Percentiles rank a stretch among this genome's conserved stretches.
phyloP scores from a whole-genome alignment of 2,113 vertebrate species.

The Elgaria multicarinata region DNA sequence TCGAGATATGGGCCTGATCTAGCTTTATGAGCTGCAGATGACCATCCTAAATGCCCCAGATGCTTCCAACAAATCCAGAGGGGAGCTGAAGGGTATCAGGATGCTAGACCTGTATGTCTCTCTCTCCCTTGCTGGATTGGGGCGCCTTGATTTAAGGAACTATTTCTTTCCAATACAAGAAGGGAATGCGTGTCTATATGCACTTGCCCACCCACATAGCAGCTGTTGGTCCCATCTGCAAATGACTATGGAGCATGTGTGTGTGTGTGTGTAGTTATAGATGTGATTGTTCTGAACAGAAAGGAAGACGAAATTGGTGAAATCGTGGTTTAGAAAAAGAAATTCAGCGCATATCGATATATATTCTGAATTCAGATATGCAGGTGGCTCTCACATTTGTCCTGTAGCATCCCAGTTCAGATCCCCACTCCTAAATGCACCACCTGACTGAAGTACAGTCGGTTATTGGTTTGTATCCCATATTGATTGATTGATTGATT shows the following conservation, averaged over 20 bases:
- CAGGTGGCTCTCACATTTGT: neutral
- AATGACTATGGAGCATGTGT: neutral
- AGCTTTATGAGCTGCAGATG: neutral
- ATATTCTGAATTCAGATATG: neutral
- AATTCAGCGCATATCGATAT: neutral
- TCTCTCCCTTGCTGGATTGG: neutral
- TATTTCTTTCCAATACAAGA: neutral
- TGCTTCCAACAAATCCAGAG: neutral
- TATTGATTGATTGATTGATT: too few relatives aligned
- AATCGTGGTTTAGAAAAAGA: neutral
- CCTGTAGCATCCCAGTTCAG: neutral
- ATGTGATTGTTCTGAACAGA: neutral
- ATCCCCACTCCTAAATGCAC: too few relatives aligned
- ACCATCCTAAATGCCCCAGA: neutral
- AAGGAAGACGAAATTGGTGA: neutral
- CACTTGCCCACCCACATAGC: neutral
- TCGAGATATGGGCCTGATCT: neutral
- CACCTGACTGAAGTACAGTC: neutral
- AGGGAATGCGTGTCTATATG: neutral
- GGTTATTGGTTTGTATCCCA: neutral
- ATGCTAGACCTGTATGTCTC: neutral
- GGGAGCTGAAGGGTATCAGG: neutral
- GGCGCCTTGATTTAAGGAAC: neutral
- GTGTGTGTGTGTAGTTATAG: neutral
- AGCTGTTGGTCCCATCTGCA: conserved; percentile 9